Evolutionary conservation across 2,113 vertebrate species (phyloP).

Genomic region (Xyrauchen texanus): DNA sequence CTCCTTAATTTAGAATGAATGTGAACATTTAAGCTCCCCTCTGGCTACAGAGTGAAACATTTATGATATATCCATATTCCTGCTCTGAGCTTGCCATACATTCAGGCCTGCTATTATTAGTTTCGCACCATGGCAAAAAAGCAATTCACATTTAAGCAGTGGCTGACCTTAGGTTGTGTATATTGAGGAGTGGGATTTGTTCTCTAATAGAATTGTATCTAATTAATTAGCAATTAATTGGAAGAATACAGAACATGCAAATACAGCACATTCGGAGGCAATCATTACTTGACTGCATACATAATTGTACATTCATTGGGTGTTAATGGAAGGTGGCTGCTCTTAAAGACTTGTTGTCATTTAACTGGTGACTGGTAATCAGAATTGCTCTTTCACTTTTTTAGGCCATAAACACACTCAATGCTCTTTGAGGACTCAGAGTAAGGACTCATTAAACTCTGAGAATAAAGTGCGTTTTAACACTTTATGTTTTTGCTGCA

Average conservation of each 20-base stretch:
- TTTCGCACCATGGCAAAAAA: slow-evolving; percentile 59
- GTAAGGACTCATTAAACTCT: no score
- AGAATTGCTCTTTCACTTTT: neutral
- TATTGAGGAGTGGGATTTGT: slow-evolving; percentile 81
- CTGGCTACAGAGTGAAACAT: neutral
- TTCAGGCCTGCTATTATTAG: slow-evolving; percentile 64
- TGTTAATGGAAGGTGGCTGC: slow-evolving; percentile 61
- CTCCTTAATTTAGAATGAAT: no score
- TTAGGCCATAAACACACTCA: no score
- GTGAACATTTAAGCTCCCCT: no score
- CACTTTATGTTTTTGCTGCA: no score
- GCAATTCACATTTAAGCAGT: slow-evolving; percentile 70
- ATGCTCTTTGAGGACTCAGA: no score
- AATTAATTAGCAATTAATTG: slow-evolving; percentile 84
- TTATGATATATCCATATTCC: neutral
- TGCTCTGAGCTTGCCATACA: neutral
- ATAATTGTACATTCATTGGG: slow-evolving; percentile 44
- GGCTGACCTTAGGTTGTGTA: slow-evolving; percentile 73
- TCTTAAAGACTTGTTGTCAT: slow-evolving; percentile 49
- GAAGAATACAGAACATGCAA: slow-evolving; percentile 75
- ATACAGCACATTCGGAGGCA: slow-evolving; percentile 71
- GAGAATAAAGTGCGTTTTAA: no score
- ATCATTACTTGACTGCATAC: slow-evolving; percentile 67
- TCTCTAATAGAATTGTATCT: slow-evolving; percentile 81
- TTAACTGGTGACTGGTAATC: slow-evolving; percentile 34